Percentiles rank a stretch among this genome's conserved stretches.
These are phyloP conservation scores for Batillaria attramentaria DNA, from an alignment of 1,140 invertebrate genomes.

Conservation along the genomic window DNA sequence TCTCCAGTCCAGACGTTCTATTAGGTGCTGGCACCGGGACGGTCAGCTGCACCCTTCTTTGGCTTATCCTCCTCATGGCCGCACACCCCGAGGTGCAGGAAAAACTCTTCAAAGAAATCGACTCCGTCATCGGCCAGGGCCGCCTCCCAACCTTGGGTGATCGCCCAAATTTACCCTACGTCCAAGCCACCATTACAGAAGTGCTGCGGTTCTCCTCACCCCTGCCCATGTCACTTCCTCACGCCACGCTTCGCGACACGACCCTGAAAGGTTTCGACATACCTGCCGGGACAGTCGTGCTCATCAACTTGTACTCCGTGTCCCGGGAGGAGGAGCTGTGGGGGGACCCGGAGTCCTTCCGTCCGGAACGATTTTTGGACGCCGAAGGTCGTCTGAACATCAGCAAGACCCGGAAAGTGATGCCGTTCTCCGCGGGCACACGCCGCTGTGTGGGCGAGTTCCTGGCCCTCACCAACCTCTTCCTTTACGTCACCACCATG, in stretches of 20 bases:
- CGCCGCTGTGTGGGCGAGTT: conserved; percentile 48
- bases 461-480: conserved; percentile 46
- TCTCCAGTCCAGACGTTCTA: conserved; percentile 76
- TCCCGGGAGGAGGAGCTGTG: conserved; percentile 72
- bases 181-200: conserved; percentile 32
- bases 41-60: conserved; percentile 82
- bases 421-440: conserved; percentile 38
- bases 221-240: conserved; percentile 35
- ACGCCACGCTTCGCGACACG: conserved; percentile 46
- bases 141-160: conserved; percentile 17
- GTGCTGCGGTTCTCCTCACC: not conserved
- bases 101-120: conserved; percentile 62
- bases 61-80: conserved; percentile 37
- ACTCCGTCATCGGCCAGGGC: conserved; percentile 15
- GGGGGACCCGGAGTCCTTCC: conserved; percentile 80
- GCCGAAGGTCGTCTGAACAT: conserved; percentile 42
- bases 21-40: conserved; percentile 92
- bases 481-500: conserved; percentile 42
- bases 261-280: conserved; percentile 61
- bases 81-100: conserved; percentile 33
- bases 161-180: conserved; percentile 24
- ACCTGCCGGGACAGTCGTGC: conserved; percentile 57
- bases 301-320: conserved; percentile 59
- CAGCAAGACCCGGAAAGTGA: conserved; percentile 22
- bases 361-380: conserved; percentile 77